These are phyloP conservation scores for Phenganax stokvisi DNA, from an alignment of 92 coral and sea anemone species.

Conservation along the genomic window DNA sequence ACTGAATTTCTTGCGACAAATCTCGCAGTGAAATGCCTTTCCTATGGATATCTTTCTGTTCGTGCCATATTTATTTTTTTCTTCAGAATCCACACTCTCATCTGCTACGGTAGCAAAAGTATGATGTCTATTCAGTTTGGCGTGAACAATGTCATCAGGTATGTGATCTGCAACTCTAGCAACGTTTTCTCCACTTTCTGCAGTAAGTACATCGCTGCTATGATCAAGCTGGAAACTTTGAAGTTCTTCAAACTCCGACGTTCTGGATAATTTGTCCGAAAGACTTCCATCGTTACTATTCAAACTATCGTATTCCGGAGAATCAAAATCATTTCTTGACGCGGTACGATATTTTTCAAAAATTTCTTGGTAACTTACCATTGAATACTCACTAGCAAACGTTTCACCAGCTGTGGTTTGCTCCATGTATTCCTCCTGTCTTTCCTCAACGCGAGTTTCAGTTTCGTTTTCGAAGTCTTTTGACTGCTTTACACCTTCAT, in stretches of 20 bases:
- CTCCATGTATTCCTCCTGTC: constrained; percentile 1
- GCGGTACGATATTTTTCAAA: not conserved
- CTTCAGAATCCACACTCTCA: not conserved
- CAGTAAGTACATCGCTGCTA: not conserved
- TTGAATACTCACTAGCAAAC: constrained; percentile 12
- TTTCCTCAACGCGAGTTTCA: too few relatives aligned
- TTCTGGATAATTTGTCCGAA: too few relatives aligned
- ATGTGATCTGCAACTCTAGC: not conserved
- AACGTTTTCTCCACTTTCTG: not conserved
- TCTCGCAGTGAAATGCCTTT: constrained; percentile 20
- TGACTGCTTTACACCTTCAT: too few relatives aligned
- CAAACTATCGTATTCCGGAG: not conserved
- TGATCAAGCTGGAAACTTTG: not conserved
- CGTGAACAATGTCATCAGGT: too few relatives aligned
- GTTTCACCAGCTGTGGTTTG: not conserved
- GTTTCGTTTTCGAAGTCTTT: too few relatives aligned
- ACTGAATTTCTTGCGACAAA: constrained; percentile 40
- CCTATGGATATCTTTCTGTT: not conserved
- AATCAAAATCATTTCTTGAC: not conserved
- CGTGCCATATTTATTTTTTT: not conserved
- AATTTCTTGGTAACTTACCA: constrained; percentile 12
- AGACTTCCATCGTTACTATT: too few relatives aligned
- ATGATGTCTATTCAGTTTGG: not conserved
- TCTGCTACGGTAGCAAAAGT: not conserved
- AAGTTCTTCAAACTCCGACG: too few relatives aligned